Base-by-base conservation (phyloP, 2,888 invertebrate species). In the Acrobasis repandana region DNA sequence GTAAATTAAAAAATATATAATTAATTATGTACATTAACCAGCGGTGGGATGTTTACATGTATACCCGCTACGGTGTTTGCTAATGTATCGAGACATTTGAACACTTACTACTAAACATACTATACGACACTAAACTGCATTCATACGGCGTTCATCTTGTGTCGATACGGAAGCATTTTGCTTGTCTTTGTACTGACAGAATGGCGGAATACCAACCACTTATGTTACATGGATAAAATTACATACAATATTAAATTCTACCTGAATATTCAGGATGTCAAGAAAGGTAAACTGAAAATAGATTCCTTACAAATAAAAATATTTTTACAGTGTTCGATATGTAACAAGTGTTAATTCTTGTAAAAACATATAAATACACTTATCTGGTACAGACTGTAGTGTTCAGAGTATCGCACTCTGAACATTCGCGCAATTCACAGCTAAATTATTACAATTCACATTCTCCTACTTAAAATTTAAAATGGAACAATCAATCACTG, bases 281-380 rank as follows among this genome's bases (percentile, higher is more conserved):
- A 51, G 15, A 34, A 18, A 43, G 38, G 52, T n/a, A 52, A 46
- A 47, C 51, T 20, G 50, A 59, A 43, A 34, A 18, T 14, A 56
- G 63, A 63, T 64, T 61, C 18, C 56, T 65, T 69, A 70, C 73
- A 67, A 73, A 70, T 68, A 74, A 75, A 74, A 73, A 76, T 70
- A 77, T 78, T 74, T 77, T 76, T 83, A 85, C 78, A 84, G 89
- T 90, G 89, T 84, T 85, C 82, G 88, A 89, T 88, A 90, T 88
- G 88, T 90, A 90, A 90, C 89, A 80, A 89, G 90, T 88, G 90
- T 85, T 72, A 72, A 71, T 75, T 74, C 76, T 62, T 74, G 67
- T 66, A 74, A 79, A 75, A 80, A 77, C 56, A 76, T 64, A 82
- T 85, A 86, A 86, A 86, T 86, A 86, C 86, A 85, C 78, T 76